Evolutionary conservation across 2,888 invertebrate species (phyloP).

Genomic region (Scaptomyza cyrtandrae): DNA sequence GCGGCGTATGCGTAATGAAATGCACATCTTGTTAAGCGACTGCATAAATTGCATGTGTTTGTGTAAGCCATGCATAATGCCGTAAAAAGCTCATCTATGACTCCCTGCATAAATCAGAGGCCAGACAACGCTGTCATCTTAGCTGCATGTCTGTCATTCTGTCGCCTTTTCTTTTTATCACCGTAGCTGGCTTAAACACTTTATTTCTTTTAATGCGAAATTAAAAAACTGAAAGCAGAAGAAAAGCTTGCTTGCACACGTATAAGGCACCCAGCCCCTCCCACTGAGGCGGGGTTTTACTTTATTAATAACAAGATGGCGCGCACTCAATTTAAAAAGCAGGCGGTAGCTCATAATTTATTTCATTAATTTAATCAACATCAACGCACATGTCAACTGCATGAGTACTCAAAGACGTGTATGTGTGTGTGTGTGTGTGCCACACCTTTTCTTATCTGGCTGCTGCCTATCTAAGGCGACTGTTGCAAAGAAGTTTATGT

Average conservation of each 20-base stretch:
- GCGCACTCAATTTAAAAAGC: slow-evolving; percentile 73
- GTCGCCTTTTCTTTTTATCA: slow-evolving; percentile 38
- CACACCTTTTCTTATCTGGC: slow-evolving; percentile 63
- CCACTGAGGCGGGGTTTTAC: slow-evolving; percentile 35
- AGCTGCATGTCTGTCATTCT: slow-evolving; percentile 23
- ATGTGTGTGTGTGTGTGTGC: slow-evolving; percentile 20
- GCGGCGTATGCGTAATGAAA: slow-evolving; percentile 57
- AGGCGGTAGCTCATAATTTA: slow-evolving; percentile 70
- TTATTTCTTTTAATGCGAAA: slow-evolving; percentile 61
- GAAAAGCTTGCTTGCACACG: slow-evolving; percentile 17
- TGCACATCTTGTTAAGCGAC: slow-evolving; percentile 48
- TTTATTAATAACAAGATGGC: slow-evolving; percentile 80
- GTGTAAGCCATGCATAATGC: slow-evolving; percentile 18
- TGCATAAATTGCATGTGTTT: slow-evolving; percentile 52
- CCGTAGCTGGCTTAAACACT: slow-evolving; percentile 50
- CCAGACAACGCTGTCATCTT: slow-evolving; percentile 33
- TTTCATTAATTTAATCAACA: slow-evolving; percentile 80
- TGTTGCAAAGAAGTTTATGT: slow-evolving; percentile 59
- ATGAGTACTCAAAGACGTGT: slow-evolving; percentile 38
- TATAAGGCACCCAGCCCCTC: slow-evolving; percentile 9
- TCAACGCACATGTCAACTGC: slow-evolving; percentile 78
- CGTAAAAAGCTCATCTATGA: slow-evolving; percentile 34
- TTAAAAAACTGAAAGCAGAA: slow-evolving; percentile 56
- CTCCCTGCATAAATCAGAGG: slow-evolving; percentile 53
- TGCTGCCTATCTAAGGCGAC: slow-evolving; percentile 31